Percentiles rank a stretch among this genome's conserved stretches.
These are phyloP conservation scores for Graphium colonna DNA, from an alignment of 2,888 invertebrate genomes.

Conservation along the genomic window DNA sequence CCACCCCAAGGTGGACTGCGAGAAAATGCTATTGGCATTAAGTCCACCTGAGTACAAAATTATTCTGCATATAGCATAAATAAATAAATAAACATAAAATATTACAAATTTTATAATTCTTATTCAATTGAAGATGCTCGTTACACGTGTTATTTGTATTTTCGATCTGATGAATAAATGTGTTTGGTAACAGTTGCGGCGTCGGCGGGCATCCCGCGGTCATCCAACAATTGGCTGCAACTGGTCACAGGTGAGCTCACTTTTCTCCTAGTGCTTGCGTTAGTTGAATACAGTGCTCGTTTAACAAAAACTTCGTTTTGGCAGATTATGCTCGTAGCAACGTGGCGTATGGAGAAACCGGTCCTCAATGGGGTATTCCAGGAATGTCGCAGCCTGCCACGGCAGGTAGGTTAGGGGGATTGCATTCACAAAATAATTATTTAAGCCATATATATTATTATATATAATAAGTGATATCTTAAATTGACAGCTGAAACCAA, in stretches of 20 bases:
- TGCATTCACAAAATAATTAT: background rate
- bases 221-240: slow-evolving; percentile 28
- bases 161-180: background rate
- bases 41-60: no score
- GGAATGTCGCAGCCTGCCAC: background rate
- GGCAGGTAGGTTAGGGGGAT: background rate
- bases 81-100: no score
- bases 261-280: background rate
- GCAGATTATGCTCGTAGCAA: slow-evolving; percentile 34
- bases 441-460: background rate
- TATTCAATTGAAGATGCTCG: background rate
- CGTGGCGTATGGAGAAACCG: slow-evolving; percentile 20
- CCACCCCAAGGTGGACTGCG: no score
- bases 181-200: slow-evolving; percentile 4
- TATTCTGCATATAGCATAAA: no score
- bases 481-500: background rate
- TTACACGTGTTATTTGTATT: background rate
- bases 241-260: slow-evolving; percentile 7
- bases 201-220: slow-evolving; percentile 21
- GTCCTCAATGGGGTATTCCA: slow-evolving; percentile 33
- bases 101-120: background rate
- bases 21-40: no score
- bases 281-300: slow-evolving; percentile 4
- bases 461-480: background rate
- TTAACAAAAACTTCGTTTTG: slow-evolving; percentile 16